These are phyloP conservation scores for Lamellibrachia columna DNA, from an alignment of 2,888 invertebrate genomes.

Conservation along the genomic window DNA sequence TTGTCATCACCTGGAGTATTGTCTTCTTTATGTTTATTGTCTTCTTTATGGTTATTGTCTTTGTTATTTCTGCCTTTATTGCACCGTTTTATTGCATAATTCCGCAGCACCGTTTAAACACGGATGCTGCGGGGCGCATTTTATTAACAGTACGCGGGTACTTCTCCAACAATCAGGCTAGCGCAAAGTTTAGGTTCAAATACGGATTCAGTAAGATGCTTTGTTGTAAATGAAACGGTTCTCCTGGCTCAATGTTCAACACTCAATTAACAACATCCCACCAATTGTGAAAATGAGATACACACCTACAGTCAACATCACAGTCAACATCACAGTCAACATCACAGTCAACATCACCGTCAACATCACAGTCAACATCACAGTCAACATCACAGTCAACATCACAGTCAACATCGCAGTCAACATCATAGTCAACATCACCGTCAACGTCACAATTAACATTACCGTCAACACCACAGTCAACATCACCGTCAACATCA, in stretches of 20 bases:
- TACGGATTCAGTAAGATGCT: background rate
- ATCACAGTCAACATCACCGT: conserved; percentile 5
- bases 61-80: background rate
- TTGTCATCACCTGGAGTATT: too few species aligned
- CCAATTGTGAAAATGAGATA: background rate
- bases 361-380: conserved; percentile 7
- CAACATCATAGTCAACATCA: background rate
- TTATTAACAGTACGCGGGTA: background rate
- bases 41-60: background rate
- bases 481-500: conserved; percentile 17
- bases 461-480: background rate
- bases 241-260: background rate
- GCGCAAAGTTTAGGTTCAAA: background rate
- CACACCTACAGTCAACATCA: conserved; percentile 3
- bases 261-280: background rate
- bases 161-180: background rate
- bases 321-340: background rate
- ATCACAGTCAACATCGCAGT: too few species aligned
- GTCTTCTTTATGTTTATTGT: too few species aligned
- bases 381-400: background rate
- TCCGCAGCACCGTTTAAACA: background rate
- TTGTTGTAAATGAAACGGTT: background rate
- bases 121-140: background rate
- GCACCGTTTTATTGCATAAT: background rate
- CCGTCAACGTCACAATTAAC: background rate